Percentiles rank a stretch among this genome's conserved stretches.
Conservation (phyloP, 1,140 invertebrate species). For the Orius insidiosus region DNA sequence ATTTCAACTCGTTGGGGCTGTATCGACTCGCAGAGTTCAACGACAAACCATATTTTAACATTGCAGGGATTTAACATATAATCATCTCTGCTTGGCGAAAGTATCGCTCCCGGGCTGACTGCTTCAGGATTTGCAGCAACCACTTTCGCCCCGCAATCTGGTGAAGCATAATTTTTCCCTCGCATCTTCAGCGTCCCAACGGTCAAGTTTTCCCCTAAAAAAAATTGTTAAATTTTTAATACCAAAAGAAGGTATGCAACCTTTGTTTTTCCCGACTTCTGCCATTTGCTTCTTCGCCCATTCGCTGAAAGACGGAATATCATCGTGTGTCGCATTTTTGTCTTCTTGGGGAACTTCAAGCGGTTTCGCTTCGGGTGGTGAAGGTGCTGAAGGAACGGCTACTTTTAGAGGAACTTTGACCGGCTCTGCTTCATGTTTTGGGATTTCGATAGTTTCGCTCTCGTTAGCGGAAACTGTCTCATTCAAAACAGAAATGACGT, state of each 20-base stretch:
- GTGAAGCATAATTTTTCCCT: constrained; percentile 84
- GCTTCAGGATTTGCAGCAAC: constrained; percentile 82
- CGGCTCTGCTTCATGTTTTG: no score
- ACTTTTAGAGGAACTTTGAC: no score
- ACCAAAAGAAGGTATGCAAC: no score
- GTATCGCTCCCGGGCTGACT: constrained; percentile 60
- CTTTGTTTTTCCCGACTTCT: constrained; percentile 65
- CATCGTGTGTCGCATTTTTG: constrained; percentile 31
- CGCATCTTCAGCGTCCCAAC: constrained; percentile 38
- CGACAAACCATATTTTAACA: constrained; percentile 83
- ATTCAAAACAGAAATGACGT: no score
- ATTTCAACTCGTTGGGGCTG: constrained; percentile 85
- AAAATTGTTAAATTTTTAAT: no score
- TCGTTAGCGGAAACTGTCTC: no score
- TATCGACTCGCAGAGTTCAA: constrained; percentile 94
- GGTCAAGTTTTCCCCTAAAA: constrained; percentile 18
- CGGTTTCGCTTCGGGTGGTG: no score
- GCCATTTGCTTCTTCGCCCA: constrained; percentile 83
- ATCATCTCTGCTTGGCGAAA: constrained; percentile 82
- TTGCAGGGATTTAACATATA: constrained; percentile 93
- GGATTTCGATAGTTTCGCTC: no score
- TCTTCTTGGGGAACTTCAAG: no score
- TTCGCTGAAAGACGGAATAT: constrained; percentile 84
- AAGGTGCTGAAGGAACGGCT: no score
- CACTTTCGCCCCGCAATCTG: constrained; percentile 94